phyloP scores from a whole-genome alignment of 1,140 invertebrate genomes.

The Trinorchestia longiramus region DNA sequence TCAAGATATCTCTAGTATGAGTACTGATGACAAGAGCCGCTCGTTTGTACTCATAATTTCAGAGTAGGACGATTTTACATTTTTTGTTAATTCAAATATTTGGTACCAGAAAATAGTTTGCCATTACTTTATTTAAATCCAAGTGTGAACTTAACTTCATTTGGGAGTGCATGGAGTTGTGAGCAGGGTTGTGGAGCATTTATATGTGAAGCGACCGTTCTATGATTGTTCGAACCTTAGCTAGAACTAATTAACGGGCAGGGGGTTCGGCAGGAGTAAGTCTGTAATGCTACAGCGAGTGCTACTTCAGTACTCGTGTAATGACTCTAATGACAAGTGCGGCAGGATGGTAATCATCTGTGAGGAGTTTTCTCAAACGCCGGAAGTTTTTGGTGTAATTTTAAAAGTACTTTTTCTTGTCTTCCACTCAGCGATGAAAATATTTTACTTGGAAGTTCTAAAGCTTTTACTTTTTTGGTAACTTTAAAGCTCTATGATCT shows the following conservation, averaged over 20 bases:
- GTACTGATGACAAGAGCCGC: neutral
- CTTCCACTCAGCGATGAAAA: neutral
- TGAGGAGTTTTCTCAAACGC: neutral
- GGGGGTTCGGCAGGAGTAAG: neutral
- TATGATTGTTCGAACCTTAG: neutral
- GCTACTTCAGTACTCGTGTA: neutral
- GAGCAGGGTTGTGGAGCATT: neutral
- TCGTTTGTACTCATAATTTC: neutral
- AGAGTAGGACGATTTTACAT: neutral
- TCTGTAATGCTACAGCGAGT: neutral
- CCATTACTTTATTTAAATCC: neutral
- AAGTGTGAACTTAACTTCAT: neutral
- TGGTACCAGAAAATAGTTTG: neutral
- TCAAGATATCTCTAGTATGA: no score
- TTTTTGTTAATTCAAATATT: neutral
- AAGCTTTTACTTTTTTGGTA: neutral
- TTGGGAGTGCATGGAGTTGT: neutral
- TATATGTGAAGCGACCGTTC: neutral
- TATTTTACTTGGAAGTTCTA: neutral
- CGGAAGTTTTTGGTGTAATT: neutral
- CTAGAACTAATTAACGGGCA: neutral
- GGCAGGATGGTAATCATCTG: neutral
- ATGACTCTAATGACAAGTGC: neutral
- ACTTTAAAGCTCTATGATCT: neutral
- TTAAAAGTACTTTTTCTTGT: neutral